Evolutionary conservation across 2,113 vertebrate genomes (phyloP), one percentile per base, ranked within the genome.

Genomic region (Oceanodroma tethys): DNA sequence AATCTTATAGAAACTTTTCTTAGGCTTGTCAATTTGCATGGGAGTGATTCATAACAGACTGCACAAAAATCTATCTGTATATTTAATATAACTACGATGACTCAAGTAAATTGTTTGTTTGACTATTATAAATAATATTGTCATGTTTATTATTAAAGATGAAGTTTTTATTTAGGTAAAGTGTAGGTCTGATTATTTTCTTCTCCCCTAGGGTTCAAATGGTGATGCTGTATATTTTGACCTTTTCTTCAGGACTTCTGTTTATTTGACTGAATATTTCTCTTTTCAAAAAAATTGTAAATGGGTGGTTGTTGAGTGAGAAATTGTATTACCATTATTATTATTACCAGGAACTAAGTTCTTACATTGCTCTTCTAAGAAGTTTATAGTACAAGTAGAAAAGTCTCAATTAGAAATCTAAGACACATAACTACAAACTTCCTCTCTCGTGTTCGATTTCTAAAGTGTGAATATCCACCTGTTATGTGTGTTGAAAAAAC

Each of bases 361-460:
- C 56, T 66, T 75, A 26, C 7, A 32, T 26, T 58, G 15, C 4
- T 14, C 3, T 81, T 80, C 27, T 71, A 50, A 36, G 15, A 70
- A 30, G 4, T 26, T 42, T 34, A 42, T 53, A 30, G 16, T 48
- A 60, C 20, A 50, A 73, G 2, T 8, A 63, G 53, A 50, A 91
- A 81, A 40, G 5, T 45, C 25, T 22, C 2, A 1, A 26, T 32
- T 59, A 73, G 38, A 79, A 82, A 59, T 50, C 30, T 65, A 55
- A 65, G 10, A 40, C 27, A 32, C 3, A 13, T 43, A 65, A 43
- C 6, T 43, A 9, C 2, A 55, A 13, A 19, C 0, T 2, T 78
- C 13, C 65, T 9, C 42, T 50, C 9, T 52, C 10, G 9, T 27
- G 10, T 48, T 92, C 55, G 0, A 9, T 45, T 86, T 65, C 55